phyloP scores from a whole-genome alignment of 2,888 invertebrate species.

The Euplagia quadripunctaria region DNA sequence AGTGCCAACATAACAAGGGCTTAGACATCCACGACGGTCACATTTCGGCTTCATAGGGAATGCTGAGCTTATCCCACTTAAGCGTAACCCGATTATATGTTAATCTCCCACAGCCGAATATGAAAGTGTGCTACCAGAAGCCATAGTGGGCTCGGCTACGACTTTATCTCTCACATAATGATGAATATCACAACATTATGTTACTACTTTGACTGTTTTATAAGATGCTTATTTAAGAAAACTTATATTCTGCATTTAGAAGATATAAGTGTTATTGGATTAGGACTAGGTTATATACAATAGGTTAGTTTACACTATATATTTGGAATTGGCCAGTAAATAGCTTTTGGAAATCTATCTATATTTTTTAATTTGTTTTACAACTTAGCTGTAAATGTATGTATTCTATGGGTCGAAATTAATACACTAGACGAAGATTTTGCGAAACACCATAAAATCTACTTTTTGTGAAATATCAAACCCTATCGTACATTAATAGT shows the following conservation, averaged over 20 bases:
- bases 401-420: not conserved
- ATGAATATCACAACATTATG: slow-evolving; percentile 32
- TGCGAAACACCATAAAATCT: no score
- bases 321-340: no score
- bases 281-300: no score
- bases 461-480: no score
- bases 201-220: not conserved
- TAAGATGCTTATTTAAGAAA: not conserved
- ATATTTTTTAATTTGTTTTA: not conserved
- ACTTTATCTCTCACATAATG: slow-evolving; percentile 31
- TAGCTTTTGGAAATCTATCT: not conserved
- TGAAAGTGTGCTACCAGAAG: slow-evolving; percentile 44
- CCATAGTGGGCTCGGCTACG: slow-evolving; percentile 30
- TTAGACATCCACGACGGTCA: not conserved
- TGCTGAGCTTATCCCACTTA: not conserved
- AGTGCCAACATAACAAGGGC: not conserved
- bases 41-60: not conserved
- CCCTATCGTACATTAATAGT: no score
- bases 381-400: not conserved
- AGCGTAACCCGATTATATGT: slow-evolving; percentile 1
- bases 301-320: not conserved
- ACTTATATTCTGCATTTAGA: no score
- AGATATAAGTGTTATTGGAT: not conserved
- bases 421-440: not conserved
- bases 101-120: slow-evolving; percentile 25